Conservation (phyloP, 2,113 vertebrate genomes). For the Oncorhynchus mykiss region DNA sequence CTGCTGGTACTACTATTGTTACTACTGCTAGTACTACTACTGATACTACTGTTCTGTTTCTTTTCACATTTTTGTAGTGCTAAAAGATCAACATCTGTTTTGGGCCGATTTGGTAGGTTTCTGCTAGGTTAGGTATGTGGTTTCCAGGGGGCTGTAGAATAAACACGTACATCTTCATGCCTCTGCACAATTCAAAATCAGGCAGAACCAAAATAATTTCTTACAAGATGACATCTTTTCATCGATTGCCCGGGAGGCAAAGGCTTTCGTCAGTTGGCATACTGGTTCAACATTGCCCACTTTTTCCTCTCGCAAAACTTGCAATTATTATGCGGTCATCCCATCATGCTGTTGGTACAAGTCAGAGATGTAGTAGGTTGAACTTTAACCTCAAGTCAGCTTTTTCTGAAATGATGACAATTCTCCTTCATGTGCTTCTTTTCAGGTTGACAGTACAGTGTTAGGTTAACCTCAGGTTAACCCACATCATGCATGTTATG, state of each 20-base stretch:
- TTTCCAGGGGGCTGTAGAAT: not conserved
- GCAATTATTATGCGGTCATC: not conserved
- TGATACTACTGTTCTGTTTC: too few relatives aligned
- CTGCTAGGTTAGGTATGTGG: not conserved
- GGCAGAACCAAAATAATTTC: constrained; percentile 22
- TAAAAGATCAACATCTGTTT: not conserved
- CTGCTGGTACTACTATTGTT: too few relatives aligned
- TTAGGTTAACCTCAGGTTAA: too few relatives aligned
- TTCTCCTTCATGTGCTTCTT: not conserved
- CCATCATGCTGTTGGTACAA: not conserved
- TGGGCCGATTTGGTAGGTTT: constrained; percentile 1
- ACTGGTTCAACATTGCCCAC: not conserved
- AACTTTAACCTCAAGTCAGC: not conserved
- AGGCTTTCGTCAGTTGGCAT: not conserved
- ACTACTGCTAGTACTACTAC: too few relatives aligned
- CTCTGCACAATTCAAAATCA: constrained; percentile 10
- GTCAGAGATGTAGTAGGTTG: not conserved
- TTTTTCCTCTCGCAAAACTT: constrained; percentile 1
- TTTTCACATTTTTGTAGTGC: too few relatives aligned
- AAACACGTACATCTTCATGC: constrained; percentile 16
- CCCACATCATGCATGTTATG: not conserved
- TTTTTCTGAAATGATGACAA: too few relatives aligned
- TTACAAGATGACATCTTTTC: constrained; percentile 20
- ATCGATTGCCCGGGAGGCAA: constrained; percentile 10
- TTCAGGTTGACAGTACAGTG: not conserved